Base-by-base conservation (phyloP, 2,888 invertebrate genomes). In the Melipona beecheii region DNA sequence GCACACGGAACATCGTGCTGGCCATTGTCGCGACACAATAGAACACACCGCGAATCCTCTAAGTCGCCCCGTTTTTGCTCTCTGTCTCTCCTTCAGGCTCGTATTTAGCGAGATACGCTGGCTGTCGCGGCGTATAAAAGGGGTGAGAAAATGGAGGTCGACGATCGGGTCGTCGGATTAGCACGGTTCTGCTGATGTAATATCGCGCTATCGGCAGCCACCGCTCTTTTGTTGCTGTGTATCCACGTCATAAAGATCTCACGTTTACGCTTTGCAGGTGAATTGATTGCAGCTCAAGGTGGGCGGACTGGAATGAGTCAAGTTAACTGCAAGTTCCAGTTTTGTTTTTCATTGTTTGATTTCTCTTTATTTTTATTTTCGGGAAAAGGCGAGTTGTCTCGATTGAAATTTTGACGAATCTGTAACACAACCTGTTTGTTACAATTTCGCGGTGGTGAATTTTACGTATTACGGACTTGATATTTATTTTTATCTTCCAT, bases 71-170 rank as follows among this genome's bases (percentile, higher is more conserved):
- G 19, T 50, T 66, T 49, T 5, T 4, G 1, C 9, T 68, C 27
- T 50, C 68, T 50, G 49, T 68, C n/a, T 15, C 9, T 50, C 69
- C 31, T 19, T 19, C 43, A 13, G 17, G 21, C 27, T n/a, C 27
- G 17, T 78, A 78, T 78, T 81, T 81, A 81, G 68, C 62, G 49
- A 78, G 72, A 78, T 58, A 78, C 36, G 43, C n/a, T 54, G 56
- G 21, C 36, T 73, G 75, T 75, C 70, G 75, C 82, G 13, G 36
- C 15, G 31, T 0, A 50, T 43, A 43, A 43, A 43, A 24, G 4
- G 49, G 52, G 27, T 21, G 15, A 31, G 52, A 21, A 31, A 69
- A 69, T 21, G 19, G 52, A 52, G 54, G 62, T n/a, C 43, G 76
- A 52, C 62, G 50, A 78, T 75, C 52, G 62, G 21, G 43, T 75